Base-by-base conservation (phyloP, 2,113 vertebrate species). In the Parotia lawesii region DNA sequence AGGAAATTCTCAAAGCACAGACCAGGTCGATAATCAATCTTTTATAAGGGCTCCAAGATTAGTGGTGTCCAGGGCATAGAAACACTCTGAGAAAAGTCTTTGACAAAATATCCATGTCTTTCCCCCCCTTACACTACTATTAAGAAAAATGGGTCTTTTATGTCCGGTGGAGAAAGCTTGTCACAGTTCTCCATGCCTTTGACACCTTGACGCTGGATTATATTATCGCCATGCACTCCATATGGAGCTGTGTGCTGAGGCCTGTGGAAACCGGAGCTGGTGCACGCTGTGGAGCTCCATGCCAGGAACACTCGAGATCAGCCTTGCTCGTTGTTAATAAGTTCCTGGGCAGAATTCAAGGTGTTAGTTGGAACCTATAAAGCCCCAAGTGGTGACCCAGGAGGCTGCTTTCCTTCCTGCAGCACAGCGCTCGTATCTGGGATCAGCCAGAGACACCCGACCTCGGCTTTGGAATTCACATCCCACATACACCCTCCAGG, bases 261-360 rank as follows among this genome's bases (percentile, higher is more conserved):
- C 31, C 76, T 3, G 4, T 51, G 77, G 91, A 94, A 96, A 94
- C 87, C 28, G 62, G 87, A 97, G 78, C 85, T 89, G 57, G 73
- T 89, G 85, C 88, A 38, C 65, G 12, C 37, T 31, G 80, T 48
- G 73, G 51, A 95, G 37, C 71, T 85, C 72, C 51, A 54, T 85
- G 89, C 87, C 94, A 95, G 80, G 86, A 94, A 93, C 74, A 50
- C 47, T 76, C 93, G 71, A 87, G 75, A 88, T 73, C 89, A 71
- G 75, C 74, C 81, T 72, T 87, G 42, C 71, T 67, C n/a, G 17
- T 40, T 62, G 70, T 87, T 92, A 94, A 60, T 64, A 90, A 65
- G 69, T 20, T 97, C 75, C 62, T 95, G 75, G 72, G 87, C 61
- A 94, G 90, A 93, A 93, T 86, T 93, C 44, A 76, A 66, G 73